Evolutionary conservation across 2,888 invertebrate species (phyloP), one percentile per base, ranked within the genome.

Genomic region (Nymphalis urticae): DNA sequence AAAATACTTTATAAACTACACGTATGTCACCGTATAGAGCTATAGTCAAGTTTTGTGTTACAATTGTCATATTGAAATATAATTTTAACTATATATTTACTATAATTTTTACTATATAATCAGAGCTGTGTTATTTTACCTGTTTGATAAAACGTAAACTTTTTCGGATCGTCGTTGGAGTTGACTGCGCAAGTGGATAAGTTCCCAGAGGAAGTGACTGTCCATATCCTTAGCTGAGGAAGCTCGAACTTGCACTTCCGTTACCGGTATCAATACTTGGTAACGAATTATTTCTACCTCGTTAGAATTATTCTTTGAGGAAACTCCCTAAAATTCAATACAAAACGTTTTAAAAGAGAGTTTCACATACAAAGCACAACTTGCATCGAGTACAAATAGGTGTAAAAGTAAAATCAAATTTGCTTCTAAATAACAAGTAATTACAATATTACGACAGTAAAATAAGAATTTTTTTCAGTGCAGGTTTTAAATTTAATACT

Each of bases 221-320:
- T 98, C 98, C 95, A 97, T 97, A 83, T 98, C 98, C 85, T 97
- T 97, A 71, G 98, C 97, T 2, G 97, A 97, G 53, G 97, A 97
- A 53, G 98, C 97, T 71, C 98, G 94, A 54, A 99, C 98, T 93
- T 99, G 98, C 54, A 99, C 98, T 93, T 99, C 98, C 24, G 98
- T 98, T 56, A 99, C 98, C 0, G 98, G 98, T 80, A 99, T 98
- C 76, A 98, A 93, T 70, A 98, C 98, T 92, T 98, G 98, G 91
- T 98, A 98, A 78, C 98, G 95, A 85, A 98, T 98, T 81, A 98
- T 98, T 93, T 98, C 98, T 75, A 98, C 98, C 89, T 98, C 98
- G 79, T 96, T 97, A 63, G 96, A 96, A 81, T 95, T 95, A 79
- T 95, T 95, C 90, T 97, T 97, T 77, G 96, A 97, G 47, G 97